Evolutionary conservation across 2,888 invertebrate species (phyloP), one percentile per base, ranked within the genome.

Genomic region (Dioctria rufipes): DNA sequence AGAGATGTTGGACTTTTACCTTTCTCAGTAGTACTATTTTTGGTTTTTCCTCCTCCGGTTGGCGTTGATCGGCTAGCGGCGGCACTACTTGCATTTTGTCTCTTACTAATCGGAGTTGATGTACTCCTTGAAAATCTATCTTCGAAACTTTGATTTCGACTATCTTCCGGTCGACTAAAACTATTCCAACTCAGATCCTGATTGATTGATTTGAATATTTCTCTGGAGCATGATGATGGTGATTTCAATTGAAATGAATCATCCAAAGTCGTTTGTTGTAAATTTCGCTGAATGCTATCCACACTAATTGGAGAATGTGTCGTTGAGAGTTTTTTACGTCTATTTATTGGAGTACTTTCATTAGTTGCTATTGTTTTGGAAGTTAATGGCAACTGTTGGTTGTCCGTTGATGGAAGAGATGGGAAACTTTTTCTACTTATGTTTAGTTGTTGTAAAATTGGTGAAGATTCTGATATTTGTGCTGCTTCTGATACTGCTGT

Each of bases 1-100:
- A 89, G 82, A 51, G 85, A 84, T 54, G 65, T 80, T n/a, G 81
- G 77, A 81, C 84, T 82, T 77, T 82, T 81, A 77, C 84, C 43
- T 67, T 82, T n/a, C 3, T 54, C 54, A 11, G 83, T 82, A 11
- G 83, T 82, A 6, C 82, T 81, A 6, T 60, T 80, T 80, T 4
- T 46, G 5, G 13, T 82, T 80, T 66, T 81, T 84, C 37, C 80
- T 77, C 13, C 80, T 66, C 80, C 39, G 58, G n/a, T 80, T 65
- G 46, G 67, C 8, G 78, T 75, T 80, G 2, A 73, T 80, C 3
- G 43, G 66, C 67, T 77, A 78, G 58, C 39, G 43, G 11, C 81
- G 81, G 65, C 25, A 37, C 39, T 71, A 9, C 13, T 39, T n/a
- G 58, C n/a, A 49, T 60, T 71, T 25, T 81, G 78, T 39, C 46